Evolutionary conservation across 1,140 invertebrate species (phyloP).

Genomic region (Caerostris darwini): DNA sequence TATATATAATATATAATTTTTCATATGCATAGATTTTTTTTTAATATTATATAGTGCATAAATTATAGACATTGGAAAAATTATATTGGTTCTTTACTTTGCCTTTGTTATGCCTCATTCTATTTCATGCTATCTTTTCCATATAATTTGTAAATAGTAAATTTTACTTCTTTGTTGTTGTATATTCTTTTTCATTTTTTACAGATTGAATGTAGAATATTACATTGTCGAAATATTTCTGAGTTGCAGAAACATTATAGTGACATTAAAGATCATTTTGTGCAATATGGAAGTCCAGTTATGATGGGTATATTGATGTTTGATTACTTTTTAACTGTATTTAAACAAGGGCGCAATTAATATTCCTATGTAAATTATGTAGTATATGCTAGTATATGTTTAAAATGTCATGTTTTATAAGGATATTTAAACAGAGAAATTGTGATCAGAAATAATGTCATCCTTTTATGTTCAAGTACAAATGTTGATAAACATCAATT

Average conservation of each 20-base stretch:
- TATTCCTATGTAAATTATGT: too few relatives aligned
- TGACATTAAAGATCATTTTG: conserved; percentile 94
- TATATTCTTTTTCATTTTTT: conserved; percentile 23
- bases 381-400: not conserved
- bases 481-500: too few relatives aligned
- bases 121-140: not conserved
- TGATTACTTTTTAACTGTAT: too few relatives aligned
- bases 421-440: not conserved
- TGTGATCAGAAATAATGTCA: not conserved
- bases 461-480: too few relatives aligned
- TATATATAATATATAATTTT: not conserved
- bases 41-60: not conserved
- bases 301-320: conserved; percentile 90
- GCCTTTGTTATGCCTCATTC: not conserved
- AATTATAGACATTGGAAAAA: too few relatives aligned
- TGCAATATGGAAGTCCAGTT: conserved; percentile 95
- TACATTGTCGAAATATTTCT: conserved; percentile 90
- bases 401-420: not conserved
- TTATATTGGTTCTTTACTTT: not conserved
- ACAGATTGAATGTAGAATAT: conserved; percentile 89
- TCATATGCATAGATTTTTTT: not conserved
- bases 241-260: conserved; percentile 90
- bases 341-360: too few relatives aligned
- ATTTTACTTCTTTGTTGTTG: too few relatives aligned
- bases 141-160: not conserved